A percentile compares a stretch with the other conserved stretches of the same genome.
These are phyloP conservation scores for Andrena marginata DNA, from an alignment of 2,888 invertebrate species.

Conservation along the genomic window DNA sequence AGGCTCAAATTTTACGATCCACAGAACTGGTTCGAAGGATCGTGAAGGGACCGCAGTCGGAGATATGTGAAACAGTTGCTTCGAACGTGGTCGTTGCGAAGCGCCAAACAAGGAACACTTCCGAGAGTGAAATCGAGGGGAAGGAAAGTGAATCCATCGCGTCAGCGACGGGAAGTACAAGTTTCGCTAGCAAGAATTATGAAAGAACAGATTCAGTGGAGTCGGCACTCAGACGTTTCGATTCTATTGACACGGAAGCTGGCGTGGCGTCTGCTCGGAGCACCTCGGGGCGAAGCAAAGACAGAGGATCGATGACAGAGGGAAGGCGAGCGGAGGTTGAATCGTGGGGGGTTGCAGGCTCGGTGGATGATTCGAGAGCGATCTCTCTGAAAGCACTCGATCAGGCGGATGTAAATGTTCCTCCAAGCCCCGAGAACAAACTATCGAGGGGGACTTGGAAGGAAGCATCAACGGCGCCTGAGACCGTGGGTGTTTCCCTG, in stretches of 20 bases:
- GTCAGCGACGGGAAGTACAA: conserved; percentile 11
- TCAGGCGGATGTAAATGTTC: conserved; percentile 1
- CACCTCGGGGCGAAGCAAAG: background rate
- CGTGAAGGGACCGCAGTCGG: conserved; percentile 25
- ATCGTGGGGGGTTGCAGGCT: background rate
- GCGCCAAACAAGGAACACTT: background rate
- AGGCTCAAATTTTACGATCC: conserved; percentile 37
- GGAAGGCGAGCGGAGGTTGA: conserved; percentile 17
- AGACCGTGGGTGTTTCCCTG: background rate
- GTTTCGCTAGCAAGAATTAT: conserved; percentile 49
- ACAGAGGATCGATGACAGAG: conserved; percentile 17
- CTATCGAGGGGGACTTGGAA: conserved; percentile 1
- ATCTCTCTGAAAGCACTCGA: conserved; percentile 29
- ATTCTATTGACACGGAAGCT: conserved; percentile 71
- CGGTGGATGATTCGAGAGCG: conserved; percentile 5
- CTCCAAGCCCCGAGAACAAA: background rate
- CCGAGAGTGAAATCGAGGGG: background rate
- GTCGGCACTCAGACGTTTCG: conserved; percentile 76
- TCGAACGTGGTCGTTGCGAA: background rate
- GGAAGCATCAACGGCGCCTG: background rate
- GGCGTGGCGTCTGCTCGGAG: conserved; percentile 3
- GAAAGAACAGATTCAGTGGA: conserved; percentile 77
- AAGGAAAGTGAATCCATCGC: background rate
- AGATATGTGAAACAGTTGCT: background rate
- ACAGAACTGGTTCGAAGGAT: conserved; percentile 55